Base-by-base conservation (phyloP, 1,140 invertebrate species). In the Heliothis virescens region DNA sequence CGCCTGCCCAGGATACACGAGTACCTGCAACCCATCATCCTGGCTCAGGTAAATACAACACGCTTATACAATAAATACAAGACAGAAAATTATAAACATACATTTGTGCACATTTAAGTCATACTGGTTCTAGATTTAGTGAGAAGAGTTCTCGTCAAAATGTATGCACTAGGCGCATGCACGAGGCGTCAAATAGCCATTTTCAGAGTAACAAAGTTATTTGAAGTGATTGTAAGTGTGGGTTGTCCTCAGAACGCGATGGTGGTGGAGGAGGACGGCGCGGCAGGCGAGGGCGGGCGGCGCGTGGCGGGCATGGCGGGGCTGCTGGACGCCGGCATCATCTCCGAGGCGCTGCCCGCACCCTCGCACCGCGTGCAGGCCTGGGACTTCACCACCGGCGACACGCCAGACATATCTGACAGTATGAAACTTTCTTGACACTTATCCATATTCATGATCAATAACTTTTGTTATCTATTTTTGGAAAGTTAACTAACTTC, bases 311-410 rank as follows among this genome's bases (percentile, higher is more conserved):
- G 87, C 71, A 90, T 93, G 87, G 90, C 91, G 18, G 88, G 91
- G 0, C 79, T 93, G 57, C 86, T 91, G 21, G 92, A 94, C 85
- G 87, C 92, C 34, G 87, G 91, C 50, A 89, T 93, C 79, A 89
- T 94, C 29, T 91, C 91, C 11, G 92, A 94, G 48, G 83, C 87
- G 1, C 73, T 92, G 26, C 88, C 88, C 5, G 87, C 89, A 15
- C 91, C 93, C 16, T 89, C 96, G 82, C 97, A 98, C 92, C 94
- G 98, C 75, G 97, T 98, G 79, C 98, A 98, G 94, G 96, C 96
- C 13, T 98, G 98, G 98, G 97, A 98, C 93, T 97, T 98, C 91
- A 96, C 96, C 0, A 94, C 95, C 15, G 96, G 95, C 72, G 91
- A 95, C 77, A 96, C 98, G 79, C 98, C 98, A 9, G 96, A 97